phyloP scores from a whole-genome alignment of 2,888 invertebrate species.

The Diloba caeruleocephala region DNA sequence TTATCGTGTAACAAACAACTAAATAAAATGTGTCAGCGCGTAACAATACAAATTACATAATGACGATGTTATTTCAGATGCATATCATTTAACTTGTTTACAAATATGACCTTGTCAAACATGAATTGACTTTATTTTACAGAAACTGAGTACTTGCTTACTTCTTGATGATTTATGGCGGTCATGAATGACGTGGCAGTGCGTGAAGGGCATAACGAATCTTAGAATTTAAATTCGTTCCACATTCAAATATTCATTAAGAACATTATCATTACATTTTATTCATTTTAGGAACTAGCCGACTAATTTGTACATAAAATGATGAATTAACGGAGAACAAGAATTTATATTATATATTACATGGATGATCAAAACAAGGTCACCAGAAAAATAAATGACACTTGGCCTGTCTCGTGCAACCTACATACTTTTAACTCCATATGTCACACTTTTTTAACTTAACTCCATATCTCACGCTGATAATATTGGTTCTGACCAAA shows the following conservation, averaged over 20 bases:
- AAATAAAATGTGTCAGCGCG: slow-evolving; percentile 55
- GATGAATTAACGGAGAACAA: slow-evolving; percentile 13
- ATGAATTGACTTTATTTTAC: slow-evolving; percentile 19
- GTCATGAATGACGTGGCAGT: slow-evolving; percentile 21
- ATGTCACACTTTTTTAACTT: too few species aligned
- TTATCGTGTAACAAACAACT: slow-evolving; percentile 54
- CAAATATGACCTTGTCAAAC: slow-evolving; percentile 31
- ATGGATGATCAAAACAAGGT: slow-evolving; percentile 22
- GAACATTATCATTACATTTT: slow-evolving; percentile 2
- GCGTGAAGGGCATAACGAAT: slow-evolving; percentile 34
- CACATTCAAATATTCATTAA: slow-evolving; percentile 12
- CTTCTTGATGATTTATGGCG: slow-evolving; percentile 25
- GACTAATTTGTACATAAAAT: slow-evolving; percentile 26
- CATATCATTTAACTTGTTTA: slow-evolving; percentile 35
- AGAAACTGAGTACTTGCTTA: slow-evolving; percentile 33
- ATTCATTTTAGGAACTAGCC: slow-evolving; percentile 24
- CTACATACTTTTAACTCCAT: too few species aligned
- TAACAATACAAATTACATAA: slow-evolving; percentile 56
- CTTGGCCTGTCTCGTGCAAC: background rate
- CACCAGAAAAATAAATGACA: slow-evolving; percentile 14
- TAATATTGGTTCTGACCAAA: too few species aligned
- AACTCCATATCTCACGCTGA: too few species aligned
- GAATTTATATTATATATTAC: slow-evolving; percentile 5
- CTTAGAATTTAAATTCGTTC: slow-evolving; percentile 30
- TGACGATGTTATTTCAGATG: slow-evolving; percentile 47